These are phyloP conservation scores for Schizopygopsis pylzovi DNA, from an alignment of 2,797 vertebrate species.

Conservation along the genomic window DNA sequence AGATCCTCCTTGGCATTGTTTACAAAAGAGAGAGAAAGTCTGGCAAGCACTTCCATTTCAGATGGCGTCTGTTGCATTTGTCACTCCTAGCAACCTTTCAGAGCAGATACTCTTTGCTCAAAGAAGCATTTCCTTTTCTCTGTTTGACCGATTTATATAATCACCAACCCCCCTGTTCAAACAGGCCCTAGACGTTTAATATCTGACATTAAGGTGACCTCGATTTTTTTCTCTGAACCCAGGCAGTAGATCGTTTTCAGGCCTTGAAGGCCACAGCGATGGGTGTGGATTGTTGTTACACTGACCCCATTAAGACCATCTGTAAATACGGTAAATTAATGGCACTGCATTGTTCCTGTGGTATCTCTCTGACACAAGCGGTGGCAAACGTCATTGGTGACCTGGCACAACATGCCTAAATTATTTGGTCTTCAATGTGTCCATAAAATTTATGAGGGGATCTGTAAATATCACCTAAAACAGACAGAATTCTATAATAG, in stretches of 20 bases:
- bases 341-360: constrained; percentile 49
- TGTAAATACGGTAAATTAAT: constrained; percentile 38
- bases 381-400: constrained; percentile 30
- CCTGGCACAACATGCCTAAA: constrained; percentile 13
- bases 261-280: constrained; percentile 51
- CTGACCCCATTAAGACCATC: constrained; percentile 50
- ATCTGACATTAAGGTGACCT: constrained; percentile 51
- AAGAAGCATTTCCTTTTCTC: constrained; percentile 51
- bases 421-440: background rate
- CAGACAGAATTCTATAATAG: background rate
- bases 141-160: constrained; percentile 55
- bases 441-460: background rate
- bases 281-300: constrained; percentile 41
- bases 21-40: constrained; percentile 57
- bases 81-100: constrained; percentile 75
- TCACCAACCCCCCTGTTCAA: constrained; percentile 39
- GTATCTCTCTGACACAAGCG: constrained; percentile 57
- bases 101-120: constrained; percentile 60
- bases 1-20: constrained; percentile 45
- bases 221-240: constrained; percentile 30
- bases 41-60: constrained; percentile 62
- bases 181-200: constrained; percentile 48
- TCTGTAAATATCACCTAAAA: constrained; percentile 29
- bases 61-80: constrained; percentile 66
- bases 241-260: constrained; percentile 36